A percentile compares a stretch with the other conserved stretches of the same genome.
These are phyloP conservation scores for Hafferia zeledoni DNA, from an alignment of 2,797 vertebrate genomes.

Conservation along the genomic window DNA sequence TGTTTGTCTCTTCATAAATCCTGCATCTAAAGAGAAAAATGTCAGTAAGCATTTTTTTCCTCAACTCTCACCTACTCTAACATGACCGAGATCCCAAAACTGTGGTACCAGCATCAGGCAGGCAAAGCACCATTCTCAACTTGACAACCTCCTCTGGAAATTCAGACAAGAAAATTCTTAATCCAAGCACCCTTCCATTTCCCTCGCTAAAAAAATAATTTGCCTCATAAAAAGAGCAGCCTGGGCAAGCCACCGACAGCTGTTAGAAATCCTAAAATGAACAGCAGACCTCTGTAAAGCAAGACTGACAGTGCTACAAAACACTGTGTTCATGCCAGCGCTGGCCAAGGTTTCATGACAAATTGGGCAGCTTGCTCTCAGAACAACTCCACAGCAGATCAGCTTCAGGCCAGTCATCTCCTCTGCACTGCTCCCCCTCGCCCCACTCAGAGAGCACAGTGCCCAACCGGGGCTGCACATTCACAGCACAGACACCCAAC, in stretches of 20 bases:
- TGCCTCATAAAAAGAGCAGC: constrained; percentile 39
- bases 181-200: neutral
- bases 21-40: neutral
- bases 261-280: constrained; percentile 48
- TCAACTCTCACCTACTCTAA: neutral
- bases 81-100: neutral
- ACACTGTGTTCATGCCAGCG: constrained; percentile 44
- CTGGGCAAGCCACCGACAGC: constrained; percentile 25
- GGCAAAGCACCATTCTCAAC: neutral
- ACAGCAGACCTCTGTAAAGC: constrained; percentile 51
- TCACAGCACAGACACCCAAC: neutral
- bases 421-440: neutral
- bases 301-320: constrained; percentile 50
- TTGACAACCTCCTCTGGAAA: neutral
- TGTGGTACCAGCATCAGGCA: neutral
- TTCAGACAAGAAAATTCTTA: neutral
- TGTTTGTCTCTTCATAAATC: neutral
- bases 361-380: constrained; percentile 50
- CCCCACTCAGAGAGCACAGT: neutral
- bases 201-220: neutral
- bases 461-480: neutral
- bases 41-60: neutral
- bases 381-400: constrained; percentile 23
- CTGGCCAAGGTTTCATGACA: constrained; percentile 58
- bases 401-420: constrained; percentile 41